Conservation (phyloP, 23 tunicate species). For the Styela clava region DNA sequence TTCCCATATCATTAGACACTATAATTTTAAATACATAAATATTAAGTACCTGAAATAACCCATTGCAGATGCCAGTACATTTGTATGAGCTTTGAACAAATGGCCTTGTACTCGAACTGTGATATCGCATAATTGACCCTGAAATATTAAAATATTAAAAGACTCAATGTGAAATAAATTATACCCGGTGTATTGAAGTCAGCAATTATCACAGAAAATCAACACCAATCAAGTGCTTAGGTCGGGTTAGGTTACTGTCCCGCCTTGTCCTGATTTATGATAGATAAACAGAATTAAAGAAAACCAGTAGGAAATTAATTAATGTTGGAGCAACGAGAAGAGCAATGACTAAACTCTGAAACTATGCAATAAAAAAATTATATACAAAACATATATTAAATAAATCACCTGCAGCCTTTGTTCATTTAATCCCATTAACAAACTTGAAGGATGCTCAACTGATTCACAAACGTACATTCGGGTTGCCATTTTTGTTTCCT, state of each 20-base stretch:
- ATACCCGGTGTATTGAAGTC: neutral
- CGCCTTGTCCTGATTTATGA: no score
- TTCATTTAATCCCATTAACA: slow-evolving; percentile 72
- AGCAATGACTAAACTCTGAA: no score
- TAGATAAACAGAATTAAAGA: neutral
- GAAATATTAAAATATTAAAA: neutral
- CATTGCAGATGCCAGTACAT: slow-evolving; percentile 83
- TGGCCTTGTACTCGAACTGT: slow-evolving; percentile 90
- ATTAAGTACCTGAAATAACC: slow-evolving; percentile 80
- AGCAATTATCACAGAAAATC: neutral
- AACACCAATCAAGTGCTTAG: no score
- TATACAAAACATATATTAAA: neutral
- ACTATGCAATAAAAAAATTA: neutral
- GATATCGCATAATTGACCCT: slow-evolving; percentile 88
- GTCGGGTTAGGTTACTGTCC: no score
- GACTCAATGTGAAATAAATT: neutral
- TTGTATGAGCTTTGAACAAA: slow-evolving; percentile 77
- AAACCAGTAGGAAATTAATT: neutral
- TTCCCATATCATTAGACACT: no score
- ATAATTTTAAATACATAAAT: neutral
- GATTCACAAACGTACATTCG: slow-evolving; percentile 95
- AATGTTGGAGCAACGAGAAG: neutral
- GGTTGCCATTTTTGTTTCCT: no score
- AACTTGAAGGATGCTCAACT: slow-evolving; percentile 67
- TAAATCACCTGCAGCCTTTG: slow-evolving; percentile 69